Evolutionary conservation across 2,113 vertebrate genomes (phyloP), one percentile per base, ranked within the genome.

Genomic region (Campylomormyrus numenius): DNA sequence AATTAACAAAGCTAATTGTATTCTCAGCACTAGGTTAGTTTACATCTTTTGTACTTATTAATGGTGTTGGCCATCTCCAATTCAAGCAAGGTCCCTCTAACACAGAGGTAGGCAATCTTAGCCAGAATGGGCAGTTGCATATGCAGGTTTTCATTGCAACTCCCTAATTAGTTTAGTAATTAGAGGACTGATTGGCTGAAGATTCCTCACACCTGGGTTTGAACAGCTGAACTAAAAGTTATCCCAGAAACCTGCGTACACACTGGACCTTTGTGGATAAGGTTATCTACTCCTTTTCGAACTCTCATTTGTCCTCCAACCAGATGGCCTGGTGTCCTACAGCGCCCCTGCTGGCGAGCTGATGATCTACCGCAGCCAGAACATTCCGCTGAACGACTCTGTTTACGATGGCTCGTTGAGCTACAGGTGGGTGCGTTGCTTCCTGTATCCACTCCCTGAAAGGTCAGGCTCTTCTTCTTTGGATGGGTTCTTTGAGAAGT

Each of bases 311-410:
- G 31, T 11, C 42, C 27, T 46, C n/a, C 45, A 74, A 15, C 2
- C 93, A 99, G 98, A 99, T 49, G 98, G 98, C 42, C 93, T 99
- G 91, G 96, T 98, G 93, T 98, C 97, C 91, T 99, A 99, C 90
- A 99, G 92, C 0, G 96, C 97, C 0, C 98, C 98, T 0, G 95
- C 96, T 0, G 98, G 98, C 5, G 97, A 99, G 92, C 97, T 97
- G 90, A 96, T 99, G 49, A 91, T 96, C 94, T 96, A 98, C 89
- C 96, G 95, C 53, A 97, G 96, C 84, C 95, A 96, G 6, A 89
- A 97, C 70, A 95, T 98, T 93, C 97, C 96, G 93, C 95, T 99
- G 74, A 99, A 99, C 0, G 98, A 99, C 92, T 98, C 98, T 0
- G 97, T 99, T 89, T 99, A 99, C 6, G 98, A 99, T 0, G 98